Evolutionary conservation across 1,140 invertebrate genomes (phyloP).

Genomic region (Musca vetustissima): DNA sequence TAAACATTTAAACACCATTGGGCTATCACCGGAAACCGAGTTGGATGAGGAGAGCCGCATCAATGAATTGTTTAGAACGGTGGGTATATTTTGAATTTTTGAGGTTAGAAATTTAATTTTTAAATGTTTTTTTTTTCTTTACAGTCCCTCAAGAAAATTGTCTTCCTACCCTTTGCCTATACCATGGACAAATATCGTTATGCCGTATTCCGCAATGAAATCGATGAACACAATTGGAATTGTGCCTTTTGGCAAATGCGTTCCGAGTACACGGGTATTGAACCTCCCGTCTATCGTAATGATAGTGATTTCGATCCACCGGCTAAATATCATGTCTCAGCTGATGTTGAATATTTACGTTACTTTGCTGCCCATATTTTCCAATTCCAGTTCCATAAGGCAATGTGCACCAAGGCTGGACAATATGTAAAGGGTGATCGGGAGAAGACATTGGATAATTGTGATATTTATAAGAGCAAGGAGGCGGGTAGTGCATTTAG

Average conservation of each 20-base stretch:
- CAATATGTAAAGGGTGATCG: slow-evolving; percentile 58
- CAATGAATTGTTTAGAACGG: slow-evolving; percentile 49
- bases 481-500: slow-evolving; percentile 54
- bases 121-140: slow-evolving; percentile 53
- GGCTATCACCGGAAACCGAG: slow-evolving; percentile 46
- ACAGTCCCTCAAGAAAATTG: slow-evolving; percentile 64
- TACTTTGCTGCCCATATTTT: slow-evolving; percentile 65
- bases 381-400: slow-evolving; percentile 68
- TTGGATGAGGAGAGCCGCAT: slow-evolving; percentile 50
- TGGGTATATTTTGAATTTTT: background rate
- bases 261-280: slow-evolving; percentile 62
- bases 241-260: slow-evolving; percentile 63
- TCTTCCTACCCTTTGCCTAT: slow-evolving; percentile 63
- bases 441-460: slow-evolving; percentile 58
- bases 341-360: slow-evolving; percentile 60
- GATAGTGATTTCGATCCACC: slow-evolving; percentile 65
- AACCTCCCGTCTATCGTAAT: slow-evolving; percentile 58
- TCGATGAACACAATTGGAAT: slow-evolving; percentile 59
- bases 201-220: slow-evolving; percentile 62
- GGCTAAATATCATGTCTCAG: slow-evolving; percentile 66
- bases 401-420: slow-evolving; percentile 62
- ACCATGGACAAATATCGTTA: slow-evolving; percentile 62
- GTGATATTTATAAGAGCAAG: slow-evolving; percentile 62
- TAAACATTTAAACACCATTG: slow-evolving; percentile 62
- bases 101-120: too few species aligned